Evolutionary conservation across 2,888 invertebrate species (phyloP), one percentile per base, ranked within the genome.

Genomic region (Dilophus febrilis): DNA sequence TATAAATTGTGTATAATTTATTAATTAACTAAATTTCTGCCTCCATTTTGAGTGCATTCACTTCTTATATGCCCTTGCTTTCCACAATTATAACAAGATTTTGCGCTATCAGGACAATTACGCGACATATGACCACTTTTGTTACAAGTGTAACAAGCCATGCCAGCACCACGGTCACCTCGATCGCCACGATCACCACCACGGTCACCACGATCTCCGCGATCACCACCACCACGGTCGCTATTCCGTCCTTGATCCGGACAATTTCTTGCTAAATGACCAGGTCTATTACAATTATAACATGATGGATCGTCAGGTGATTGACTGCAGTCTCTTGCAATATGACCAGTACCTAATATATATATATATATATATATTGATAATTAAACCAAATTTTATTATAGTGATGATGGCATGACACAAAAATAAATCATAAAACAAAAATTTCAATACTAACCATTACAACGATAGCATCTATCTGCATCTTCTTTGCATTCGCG

Each of bases 81-180:
- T 68, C 88, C 83, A 70, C 92, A 92, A 58, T 80, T 77, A 68
- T 87, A 91, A 72, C 91, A 91, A 53, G 81, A 84, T 34, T 86
- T 85, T 56, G 74, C 72, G 52, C 72, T 73, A 63, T 83, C 83
- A 42, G 83, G 83, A 67, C 83, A 84, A 66, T 77, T 79, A 57
- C 83, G 77, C 45, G 83, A 87, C 61, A 91, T 83, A 70, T 91
- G 91, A 51, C 90, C 91, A 49, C 83, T 78, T 71, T 87, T 86
- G 68, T 84, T 85, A 72, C 91, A 92, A 66, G 85, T 91, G 74
- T 91, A 92, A 72, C 91, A 92, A 55, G 85, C 84, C 64, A 81
- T 74, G 17, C 17, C 17, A 14, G 33, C 11, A 22, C 45, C 48
- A 18, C 49, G 38, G 17, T 19, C 32, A 19, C 37, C 34, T 30